These are phyloP conservation scores for Heliconius nattereri DNA, from an alignment of 1,140 invertebrate genomes.

Conservation along the genomic window DNA sequence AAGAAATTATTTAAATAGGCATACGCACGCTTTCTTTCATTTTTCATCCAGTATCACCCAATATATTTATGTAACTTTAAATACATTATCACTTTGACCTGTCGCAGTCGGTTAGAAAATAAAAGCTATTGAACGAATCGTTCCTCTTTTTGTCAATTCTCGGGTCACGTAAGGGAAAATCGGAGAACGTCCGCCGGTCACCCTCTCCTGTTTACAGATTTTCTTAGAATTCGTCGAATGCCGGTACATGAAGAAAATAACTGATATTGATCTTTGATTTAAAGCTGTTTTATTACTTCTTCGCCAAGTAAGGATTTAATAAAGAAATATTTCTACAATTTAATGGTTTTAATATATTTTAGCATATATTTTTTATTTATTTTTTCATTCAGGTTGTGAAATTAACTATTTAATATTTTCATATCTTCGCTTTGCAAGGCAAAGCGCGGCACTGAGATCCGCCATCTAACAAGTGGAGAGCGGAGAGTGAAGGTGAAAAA, in stretches of 20 bases:
- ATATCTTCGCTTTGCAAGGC: too few species aligned
- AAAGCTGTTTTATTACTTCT: background rate
- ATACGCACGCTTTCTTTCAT: too few species aligned
- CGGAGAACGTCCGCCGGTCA: background rate
- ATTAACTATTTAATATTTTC: too few species aligned
- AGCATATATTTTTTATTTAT: too few species aligned
- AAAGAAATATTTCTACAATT: too few species aligned
- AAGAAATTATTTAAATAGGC: too few species aligned
- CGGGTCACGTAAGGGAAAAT: background rate
- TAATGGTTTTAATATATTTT: too few species aligned
- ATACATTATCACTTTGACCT: background rate
- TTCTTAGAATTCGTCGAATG: slow-evolving; percentile 3
- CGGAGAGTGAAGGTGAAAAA: too few species aligned
- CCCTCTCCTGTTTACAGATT: slow-evolving; percentile 27
- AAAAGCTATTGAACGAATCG: background rate
- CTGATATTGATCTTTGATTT: slow-evolving; percentile 18
- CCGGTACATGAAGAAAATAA: slow-evolving; percentile 3
- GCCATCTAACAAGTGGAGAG: background rate
- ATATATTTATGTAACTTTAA: background rate
- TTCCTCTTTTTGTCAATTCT: slow-evolving; percentile 1
- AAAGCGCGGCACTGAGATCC: background rate
- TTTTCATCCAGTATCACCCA: background rate
- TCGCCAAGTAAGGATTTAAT: background rate
- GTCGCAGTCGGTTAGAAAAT: slow-evolving; percentile 8
- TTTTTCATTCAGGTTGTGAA: too few species aligned